Conservation (phyloP, 2,888 invertebrate genomes). For the Caenorhabditis afra region DNA sequence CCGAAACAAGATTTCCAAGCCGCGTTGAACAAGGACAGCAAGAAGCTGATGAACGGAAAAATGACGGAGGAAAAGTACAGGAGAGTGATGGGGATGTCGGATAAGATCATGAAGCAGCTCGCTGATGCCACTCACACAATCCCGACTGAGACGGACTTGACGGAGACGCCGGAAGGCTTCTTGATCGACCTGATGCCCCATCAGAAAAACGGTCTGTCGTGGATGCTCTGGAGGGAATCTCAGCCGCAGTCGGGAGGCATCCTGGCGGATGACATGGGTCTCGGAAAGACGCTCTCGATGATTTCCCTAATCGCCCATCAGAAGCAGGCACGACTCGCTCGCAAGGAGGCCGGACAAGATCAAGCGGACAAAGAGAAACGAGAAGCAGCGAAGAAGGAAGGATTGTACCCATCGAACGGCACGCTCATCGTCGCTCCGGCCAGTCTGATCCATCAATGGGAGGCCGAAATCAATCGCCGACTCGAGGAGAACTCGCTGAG, state of each 20-base stretch:
- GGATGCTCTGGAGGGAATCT: constrained; percentile 92
- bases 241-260: constrained; percentile 91
- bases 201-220: constrained; percentile 86
- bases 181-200: constrained; percentile 75
- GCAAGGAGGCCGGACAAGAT: constrained; percentile 59
- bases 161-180: constrained; percentile 74
- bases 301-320: constrained; percentile 82
- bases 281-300: constrained; percentile 83
- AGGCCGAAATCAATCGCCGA: constrained; percentile 84
- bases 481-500: constrained; percentile 84
- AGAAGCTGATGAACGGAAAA: constrained; percentile 76
- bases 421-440: constrained; percentile 93
- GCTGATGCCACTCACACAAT: constrained; percentile 62
- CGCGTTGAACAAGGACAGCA: constrained; percentile 56
- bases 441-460: constrained; percentile 93
- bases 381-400: constrained; percentile 51
- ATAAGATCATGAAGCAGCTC: constrained; percentile 64
- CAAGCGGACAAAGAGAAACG: constrained; percentile 57
- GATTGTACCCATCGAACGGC: constrained; percentile 78
- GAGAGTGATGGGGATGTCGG: constrained; percentile 65
- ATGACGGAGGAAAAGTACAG: constrained; percentile 74
- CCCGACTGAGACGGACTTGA: constrained; percentile 65
- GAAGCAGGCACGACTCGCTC: constrained; percentile 68
- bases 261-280: constrained; percentile 84
- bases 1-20: constrained; percentile 34